Evolutionary conservation across 1,140 invertebrate genomes (phyloP).

Genomic region (Brachionus calyciflorus): DNA sequence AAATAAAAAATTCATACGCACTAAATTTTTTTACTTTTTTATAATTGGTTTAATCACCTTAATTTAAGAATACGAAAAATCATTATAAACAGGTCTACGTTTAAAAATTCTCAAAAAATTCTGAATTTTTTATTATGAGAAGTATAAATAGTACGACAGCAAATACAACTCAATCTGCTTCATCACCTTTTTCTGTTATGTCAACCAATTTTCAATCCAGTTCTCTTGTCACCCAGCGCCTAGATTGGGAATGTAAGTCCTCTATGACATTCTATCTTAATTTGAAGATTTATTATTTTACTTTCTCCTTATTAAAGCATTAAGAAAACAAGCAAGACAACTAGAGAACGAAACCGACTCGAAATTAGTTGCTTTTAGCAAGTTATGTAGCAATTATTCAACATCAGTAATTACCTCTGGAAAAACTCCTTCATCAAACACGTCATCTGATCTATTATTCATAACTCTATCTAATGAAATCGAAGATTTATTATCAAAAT

Average conservation of each 20-base stretch:
- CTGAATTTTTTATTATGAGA: slow-evolving; percentile 29
- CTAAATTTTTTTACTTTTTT: too few species aligned
- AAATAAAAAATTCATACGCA: too few species aligned
- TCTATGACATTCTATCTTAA: background rate
- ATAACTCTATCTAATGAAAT: slow-evolving; percentile 87
- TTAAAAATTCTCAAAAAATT: background rate
- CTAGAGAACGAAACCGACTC: slow-evolving; percentile 95
- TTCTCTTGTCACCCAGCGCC: background rate
- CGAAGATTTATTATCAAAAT: slow-evolving; percentile 78
- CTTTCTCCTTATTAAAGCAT: slow-evolving; percentile 65
- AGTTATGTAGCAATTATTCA: slow-evolving; percentile 71
- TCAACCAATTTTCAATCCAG: background rate
- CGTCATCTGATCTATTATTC: slow-evolving; percentile 77
- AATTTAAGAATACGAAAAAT: too few species aligned
- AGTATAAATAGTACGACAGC: slow-evolving; percentile 6
- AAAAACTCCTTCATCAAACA: slow-evolving; percentile 74
- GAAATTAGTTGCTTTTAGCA: slow-evolving; percentile 90
- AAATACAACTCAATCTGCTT: background rate
- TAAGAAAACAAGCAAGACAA: slow-evolving; percentile 84
- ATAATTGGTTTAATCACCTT: too few species aligned
- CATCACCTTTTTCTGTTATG: slow-evolving; percentile 9
- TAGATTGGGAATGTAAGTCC: slow-evolving; percentile 9
- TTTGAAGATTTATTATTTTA: background rate
- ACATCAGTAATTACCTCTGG: slow-evolving; percentile 42
- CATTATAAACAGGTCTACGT: background rate